Evolutionary conservation across 2,888 invertebrate genomes (phyloP), one percentile per base, ranked within the genome.

Genomic region (Dorcus hopei): DNA sequence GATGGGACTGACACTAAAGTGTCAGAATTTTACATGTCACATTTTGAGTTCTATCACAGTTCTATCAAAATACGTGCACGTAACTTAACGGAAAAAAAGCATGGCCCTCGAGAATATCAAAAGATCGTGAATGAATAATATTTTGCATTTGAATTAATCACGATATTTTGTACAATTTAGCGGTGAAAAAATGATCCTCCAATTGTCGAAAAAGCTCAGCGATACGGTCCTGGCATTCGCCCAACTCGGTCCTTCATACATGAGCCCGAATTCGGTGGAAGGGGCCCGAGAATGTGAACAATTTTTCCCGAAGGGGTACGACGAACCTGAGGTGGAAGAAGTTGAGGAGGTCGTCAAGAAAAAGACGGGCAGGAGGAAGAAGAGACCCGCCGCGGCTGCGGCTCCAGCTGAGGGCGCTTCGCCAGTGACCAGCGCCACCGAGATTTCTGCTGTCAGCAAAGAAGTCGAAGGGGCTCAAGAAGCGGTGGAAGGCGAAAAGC

Each of bases 261-360:
- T 88, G 23, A 89, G 89, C 70, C 81, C 82, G 6, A 87, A 89
- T 71, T 80, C 84, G 0, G 85, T 85, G 3, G 78, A 82, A 38
- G 90, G 91, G 0, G 80, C 79, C 33, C 78, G 79, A 49, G 89
- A 91, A 68, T 85, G 87, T 55, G 77, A 80, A 2, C 73, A 81
- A 57, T 88, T 89, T 81, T 91, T 92, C 76, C 89, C 90, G 0
- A 80, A 82, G 2, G 86, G 83, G 1, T 87, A 85, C 72, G 84
- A 82, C 63, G 82, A 78, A 47, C 81, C 81, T 0, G 83, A 83
- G 50, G 80, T 77, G 45, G 74, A 75, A 40, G 70, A 74, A 39
- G 68, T 66, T n/a, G 67, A 65, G 38, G 71, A 72, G 54, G 70
- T 66, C 23, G 80, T 81, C 64, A 74, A 77, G 39, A 83, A 81